Evolutionary conservation across 2,888 invertebrate genomes (phyloP).

Genomic region (Autographa pulchrina): DNA sequence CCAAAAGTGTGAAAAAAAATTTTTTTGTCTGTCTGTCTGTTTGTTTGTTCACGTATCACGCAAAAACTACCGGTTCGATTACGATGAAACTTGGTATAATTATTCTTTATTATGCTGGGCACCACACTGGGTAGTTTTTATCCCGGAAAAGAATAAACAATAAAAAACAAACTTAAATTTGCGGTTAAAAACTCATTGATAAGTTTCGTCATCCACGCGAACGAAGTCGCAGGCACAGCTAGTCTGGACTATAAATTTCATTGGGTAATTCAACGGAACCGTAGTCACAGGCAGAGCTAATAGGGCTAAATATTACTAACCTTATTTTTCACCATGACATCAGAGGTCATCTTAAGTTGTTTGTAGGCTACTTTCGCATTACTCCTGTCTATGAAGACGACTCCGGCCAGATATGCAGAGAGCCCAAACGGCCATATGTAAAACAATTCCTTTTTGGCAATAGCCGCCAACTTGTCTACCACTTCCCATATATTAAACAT

Average conservation of each 20-base stretch:
- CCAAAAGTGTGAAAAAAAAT: too few species aligned
- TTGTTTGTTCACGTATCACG: too few species aligned
- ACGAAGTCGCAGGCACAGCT: too few species aligned
- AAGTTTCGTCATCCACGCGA: too few species aligned
- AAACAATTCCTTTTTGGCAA: slow-evolving; percentile 91
- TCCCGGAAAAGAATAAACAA: too few species aligned
- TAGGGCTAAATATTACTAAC: slow-evolving; percentile 59
- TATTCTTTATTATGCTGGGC: too few species aligned
- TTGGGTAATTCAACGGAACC: slow-evolving; percentile 32
- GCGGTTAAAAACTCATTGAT: too few species aligned
- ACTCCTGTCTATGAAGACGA: slow-evolving; percentile 90
- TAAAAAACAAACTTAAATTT: too few species aligned
- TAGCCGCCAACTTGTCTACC: slow-evolving; percentile 88
- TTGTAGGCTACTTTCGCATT: slow-evolving; percentile 88
- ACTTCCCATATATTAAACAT: slow-evolving; percentile 91
- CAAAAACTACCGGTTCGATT: too few species aligned
- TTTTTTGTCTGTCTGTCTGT: too few species aligned
- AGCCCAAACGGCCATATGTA: slow-evolving; percentile 91
- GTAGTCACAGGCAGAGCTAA: slow-evolving; percentile 26
- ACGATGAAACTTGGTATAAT: too few species aligned
- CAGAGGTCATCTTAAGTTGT: slow-evolving; percentile 82
- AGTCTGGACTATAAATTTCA: slow-evolving; percentile 49
- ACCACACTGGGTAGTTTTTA: too few species aligned
- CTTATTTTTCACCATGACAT: slow-evolving; percentile 84
- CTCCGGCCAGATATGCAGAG: slow-evolving; percentile 90